These are phyloP conservation scores for Calephelis perditalis DNA, from an alignment of 2,888 invertebrate genomes.

Conservation along the genomic window DNA sequence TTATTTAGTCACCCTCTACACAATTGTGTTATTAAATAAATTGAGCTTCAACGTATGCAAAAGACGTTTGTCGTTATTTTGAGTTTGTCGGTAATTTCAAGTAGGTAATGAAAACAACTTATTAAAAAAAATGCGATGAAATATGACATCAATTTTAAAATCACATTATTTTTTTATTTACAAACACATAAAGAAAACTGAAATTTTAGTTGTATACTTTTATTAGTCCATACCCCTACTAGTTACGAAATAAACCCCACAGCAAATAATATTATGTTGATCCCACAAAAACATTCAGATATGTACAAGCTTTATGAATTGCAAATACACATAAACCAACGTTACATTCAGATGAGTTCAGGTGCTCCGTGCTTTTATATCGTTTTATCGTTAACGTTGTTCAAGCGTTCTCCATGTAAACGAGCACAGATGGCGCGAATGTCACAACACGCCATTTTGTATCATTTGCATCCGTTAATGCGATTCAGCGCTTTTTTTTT, in stretches of 20 bases:
- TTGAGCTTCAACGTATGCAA: no score
- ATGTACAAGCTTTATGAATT: constrained; percentile 11
- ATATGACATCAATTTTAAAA: no score
- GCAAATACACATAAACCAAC: constrained; percentile 10
- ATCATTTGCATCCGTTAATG: constrained; percentile 29
- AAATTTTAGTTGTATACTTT: no score
- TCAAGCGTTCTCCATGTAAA: constrained; percentile 16
- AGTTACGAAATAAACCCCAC: not conserved
- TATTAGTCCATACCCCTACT: no score
- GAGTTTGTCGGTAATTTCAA: no score
- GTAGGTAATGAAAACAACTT: no score
- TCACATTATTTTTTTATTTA: no score
- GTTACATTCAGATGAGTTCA: constrained; percentile 11
- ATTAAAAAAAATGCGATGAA: no score
- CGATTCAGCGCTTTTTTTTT: constrained; percentile 19
- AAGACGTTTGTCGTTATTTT: no score
- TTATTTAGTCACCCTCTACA: no score
- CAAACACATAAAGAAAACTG: no score
- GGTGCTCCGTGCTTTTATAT: constrained; percentile 9
- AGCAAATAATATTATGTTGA: constrained; percentile 4
- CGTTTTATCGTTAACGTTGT: constrained; percentile 9
- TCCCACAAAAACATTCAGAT: constrained; percentile 10
- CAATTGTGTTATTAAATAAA: no score
- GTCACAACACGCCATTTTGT: constrained; percentile 22
- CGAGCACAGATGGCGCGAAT: constrained; percentile 22